A percentile compares a stretch with the other conserved stretches of the same genome.
Evolutionary conservation across 2,797 vertebrate genomes (phyloP).

Genomic region (Melopsittacus undulatus): DNA sequence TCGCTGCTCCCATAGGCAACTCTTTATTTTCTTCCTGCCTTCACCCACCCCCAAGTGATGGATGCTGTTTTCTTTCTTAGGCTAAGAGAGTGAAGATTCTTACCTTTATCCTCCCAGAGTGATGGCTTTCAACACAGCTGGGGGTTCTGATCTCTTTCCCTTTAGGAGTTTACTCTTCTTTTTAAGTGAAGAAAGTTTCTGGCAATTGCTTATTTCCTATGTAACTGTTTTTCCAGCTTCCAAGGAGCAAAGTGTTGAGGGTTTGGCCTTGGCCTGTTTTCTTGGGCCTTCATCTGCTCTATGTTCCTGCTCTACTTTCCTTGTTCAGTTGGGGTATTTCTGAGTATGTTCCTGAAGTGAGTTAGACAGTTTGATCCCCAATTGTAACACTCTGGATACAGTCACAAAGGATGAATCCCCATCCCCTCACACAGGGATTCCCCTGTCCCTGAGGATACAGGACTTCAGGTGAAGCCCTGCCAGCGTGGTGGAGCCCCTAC

Average conservation of each 20-base stretch:
- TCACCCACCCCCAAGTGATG: no score
- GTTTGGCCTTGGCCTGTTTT: neutral
- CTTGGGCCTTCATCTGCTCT: neutral
- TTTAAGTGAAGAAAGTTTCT: neutral
- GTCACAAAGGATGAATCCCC: neutral
- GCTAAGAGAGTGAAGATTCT: neutral
- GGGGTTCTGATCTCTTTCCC: neutral
- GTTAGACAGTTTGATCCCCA: neutral
- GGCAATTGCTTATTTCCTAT: neutral
- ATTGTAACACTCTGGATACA: neutral
- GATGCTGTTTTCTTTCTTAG: no score
- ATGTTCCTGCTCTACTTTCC: neutral
- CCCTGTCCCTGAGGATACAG: neutral
- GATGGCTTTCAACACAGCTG: neutral
- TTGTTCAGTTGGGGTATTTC: neutral
- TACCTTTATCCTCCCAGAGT: neutral
- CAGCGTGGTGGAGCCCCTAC: no score
- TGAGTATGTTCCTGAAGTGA: neutral
- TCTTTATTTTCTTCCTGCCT: no score
- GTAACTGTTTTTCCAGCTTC: neutral
- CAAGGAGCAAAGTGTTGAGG: neutral
- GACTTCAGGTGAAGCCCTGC: no score
- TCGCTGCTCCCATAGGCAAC: no score
- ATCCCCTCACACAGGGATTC: neutral
- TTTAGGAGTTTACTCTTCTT: neutral